A percentile compares a stretch with the other conserved stretches of the same genome.
phyloP scores from a whole-genome alignment of 30 jellyfish, hydroid and myxozoan species.

The Aurelia sp. region DNA sequence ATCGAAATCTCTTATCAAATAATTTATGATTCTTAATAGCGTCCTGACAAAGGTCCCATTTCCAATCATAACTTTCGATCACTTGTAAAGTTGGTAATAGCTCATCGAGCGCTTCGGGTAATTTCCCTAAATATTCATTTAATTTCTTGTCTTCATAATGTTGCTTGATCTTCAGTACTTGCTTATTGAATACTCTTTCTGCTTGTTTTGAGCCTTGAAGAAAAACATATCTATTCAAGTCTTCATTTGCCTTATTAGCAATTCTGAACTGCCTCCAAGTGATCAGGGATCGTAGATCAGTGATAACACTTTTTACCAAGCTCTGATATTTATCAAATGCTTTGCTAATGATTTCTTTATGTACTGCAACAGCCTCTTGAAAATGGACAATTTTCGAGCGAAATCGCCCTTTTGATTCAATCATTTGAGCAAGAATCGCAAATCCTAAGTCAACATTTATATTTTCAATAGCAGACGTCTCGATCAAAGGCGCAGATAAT shows the following conservation, averaged over 20 bases:
- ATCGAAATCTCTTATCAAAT: slow-evolving; percentile 86
- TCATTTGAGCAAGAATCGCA: slow-evolving; percentile 82
- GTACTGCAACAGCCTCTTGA: slow-evolving; percentile 69
- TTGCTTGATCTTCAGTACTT: slow-evolving; percentile 88
- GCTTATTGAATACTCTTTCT: slow-evolving; percentile 78
- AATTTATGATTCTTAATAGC: slow-evolving; percentile 88
- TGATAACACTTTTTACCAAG: slow-evolving; percentile 77
- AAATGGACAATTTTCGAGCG: slow-evolving; percentile 85
- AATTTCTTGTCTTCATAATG: slow-evolving; percentile 92
- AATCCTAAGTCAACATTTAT: slow-evolving; percentile 88
- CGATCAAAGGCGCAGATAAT: slow-evolving; percentile 85
- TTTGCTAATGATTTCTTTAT: slow-evolving; percentile 65
- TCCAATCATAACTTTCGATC: slow-evolving; percentile 95
- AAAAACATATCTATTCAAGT: slow-evolving; percentile 60
- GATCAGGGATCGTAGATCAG: slow-evolving; percentile 83
- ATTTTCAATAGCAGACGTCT: slow-evolving; percentile 87
- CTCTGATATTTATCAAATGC: slow-evolving; percentile 74
- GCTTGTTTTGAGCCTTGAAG: slow-evolving; percentile 89
- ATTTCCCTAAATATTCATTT: slow-evolving; percentile 76
- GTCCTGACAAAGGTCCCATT: slow-evolving; percentile 96
- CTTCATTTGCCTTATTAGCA: slow-evolving; percentile 49
- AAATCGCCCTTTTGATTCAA: slow-evolving; percentile 82
- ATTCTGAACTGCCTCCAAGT: slow-evolving; percentile 85
- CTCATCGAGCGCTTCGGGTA: slow-evolving; percentile 98
- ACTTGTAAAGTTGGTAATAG: slow-evolving; percentile 89